Base-by-base conservation (phyloP, 92 coral and sea anemone genomes). In the Palythoa grandiflora region DNA sequence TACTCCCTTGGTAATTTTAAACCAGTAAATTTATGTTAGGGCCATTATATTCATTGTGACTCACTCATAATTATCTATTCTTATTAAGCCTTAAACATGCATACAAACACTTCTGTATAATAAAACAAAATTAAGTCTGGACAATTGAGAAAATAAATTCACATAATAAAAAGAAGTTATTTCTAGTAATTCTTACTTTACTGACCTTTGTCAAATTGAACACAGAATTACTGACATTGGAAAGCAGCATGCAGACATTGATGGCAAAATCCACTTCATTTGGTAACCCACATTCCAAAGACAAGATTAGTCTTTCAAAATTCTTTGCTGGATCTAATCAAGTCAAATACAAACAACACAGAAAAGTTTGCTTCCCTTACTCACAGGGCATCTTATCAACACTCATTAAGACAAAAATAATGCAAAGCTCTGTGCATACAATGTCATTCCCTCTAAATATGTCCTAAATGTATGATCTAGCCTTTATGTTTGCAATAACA, bases 191-290 rank as follows among this genome's bases (percentile, higher is more conserved):
- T 16, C 53, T 8, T 68, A 21, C 10, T 15, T 4, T 61, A 74
- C 73, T 2, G 88, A 97, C 99, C 98, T 97, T 97, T 68, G 96
- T 92, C 53, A 97, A 89, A 81, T 97, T 97, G 92, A 97, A 97
- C 75, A 97, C 99, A 70, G 99, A 97, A 91, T 97, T 97, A 90
- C 96, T 97, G 85, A 97, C 99, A 86, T 97, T 97, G 40, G 99
- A 97, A 51, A 97, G 79, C 75, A 97, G 88, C 99, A 97, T 95
- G 75, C 99, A 97, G 68, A 97, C 96, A 89, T 97, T 97, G 78
- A 95, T 92, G 21, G 94, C 99, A 97, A 97, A 97, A 81, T 97
- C 99, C 87, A 97, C 99, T 91, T 97, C 99, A 79, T 97, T 97
- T 9, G 99, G 98, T 79, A 97, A 83, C 38, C 99, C 99, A 89